phyloP scores from a whole-genome alignment of 2,888 invertebrate species.

The Diarsia rubi region DNA sequence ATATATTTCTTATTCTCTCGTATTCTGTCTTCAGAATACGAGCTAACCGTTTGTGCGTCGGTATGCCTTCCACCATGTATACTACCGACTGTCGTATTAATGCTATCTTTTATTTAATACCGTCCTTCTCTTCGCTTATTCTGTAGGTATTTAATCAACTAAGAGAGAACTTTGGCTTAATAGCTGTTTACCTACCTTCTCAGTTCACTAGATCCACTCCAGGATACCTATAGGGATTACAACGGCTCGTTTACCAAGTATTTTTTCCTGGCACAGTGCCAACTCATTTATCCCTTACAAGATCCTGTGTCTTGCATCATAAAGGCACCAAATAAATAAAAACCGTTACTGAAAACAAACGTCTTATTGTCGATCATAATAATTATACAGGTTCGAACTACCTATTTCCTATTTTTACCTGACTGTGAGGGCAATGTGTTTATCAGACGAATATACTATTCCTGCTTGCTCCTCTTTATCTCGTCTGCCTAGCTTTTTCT shows the following conservation, averaged over 20 bases:
- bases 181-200: neutral
- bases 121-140: too few relatives aligned
- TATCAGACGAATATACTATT: too few relatives aligned
- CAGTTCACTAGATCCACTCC: neutral
- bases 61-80: too few relatives aligned
- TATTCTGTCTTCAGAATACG: too few relatives aligned
- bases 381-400: too few relatives aligned
- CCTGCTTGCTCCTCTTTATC: too few relatives aligned
- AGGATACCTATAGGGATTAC: constrained; percentile 9
- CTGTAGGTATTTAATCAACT: neutral
- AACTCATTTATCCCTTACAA: neutral
- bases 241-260: neutral
- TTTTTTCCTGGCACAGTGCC: constrained; percentile 5
- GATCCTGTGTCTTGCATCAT: neutral
- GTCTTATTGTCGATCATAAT: too few relatives aligned
- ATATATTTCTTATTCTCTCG: too few relatives aligned
- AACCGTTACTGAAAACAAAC: neutral
- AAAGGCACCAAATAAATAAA: neutral
- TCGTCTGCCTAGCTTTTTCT: neutral
- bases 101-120: neutral
- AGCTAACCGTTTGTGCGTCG: too few relatives aligned
- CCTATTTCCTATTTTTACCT: neutral
- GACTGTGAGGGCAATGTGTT: too few relatives aligned
- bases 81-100: neutral
- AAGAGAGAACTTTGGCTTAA: neutral